Evolutionary conservation across 2,888 invertebrate species (phyloP), one percentile per base, ranked within the genome.

Genomic region (Plebejus melissa): DNA sequence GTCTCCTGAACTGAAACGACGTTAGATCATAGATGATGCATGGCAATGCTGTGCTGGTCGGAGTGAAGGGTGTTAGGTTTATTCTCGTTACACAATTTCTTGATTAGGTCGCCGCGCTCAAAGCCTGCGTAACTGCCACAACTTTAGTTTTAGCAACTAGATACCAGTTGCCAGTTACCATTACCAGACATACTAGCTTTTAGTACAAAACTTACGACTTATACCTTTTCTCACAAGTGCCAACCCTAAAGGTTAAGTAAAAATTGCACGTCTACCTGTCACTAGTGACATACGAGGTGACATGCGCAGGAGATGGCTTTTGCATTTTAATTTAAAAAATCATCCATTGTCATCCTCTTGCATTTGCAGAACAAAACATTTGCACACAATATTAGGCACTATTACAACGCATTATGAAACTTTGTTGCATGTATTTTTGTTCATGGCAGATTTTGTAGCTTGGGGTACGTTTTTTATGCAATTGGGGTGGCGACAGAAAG

Each of bases 231-330:
- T 7, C 11, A 32, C 41, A 41, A 28, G 41, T 71, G 50, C 28
- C 54, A 58, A 71, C 75, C 70, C 58, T 71, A 16, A 38, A 28
- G 32, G 6, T 82, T 82, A 84, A 84, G 81, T 81, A 83, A 86
- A 88, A 85, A 86, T 81, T 75, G 81, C 82, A 82, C 84, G 84
- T 84, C 81, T 78, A 76, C 75, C 79, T 81, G 83, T 85, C 85
- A 83, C 79, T 78, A 75, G 83, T 87, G 89, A 88, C 86, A 86
- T 83, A 88, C 83, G 88, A 87, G 88, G 89, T 90, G 90, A 89
- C 88, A 87, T 77, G 81, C 74, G 69, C 77, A 81, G 77, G 77
- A 79, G 80, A 81, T 84, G 82, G 80, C 81, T 79, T 76, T 76
- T 36, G 83, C 82, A 83, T 86, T 81, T 75, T 65, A 80, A 81